These are phyloP conservation scores for Mesorhabditis sp. DNA, from an alignment of 2,888 invertebrate species.

Conservation along the genomic window DNA sequence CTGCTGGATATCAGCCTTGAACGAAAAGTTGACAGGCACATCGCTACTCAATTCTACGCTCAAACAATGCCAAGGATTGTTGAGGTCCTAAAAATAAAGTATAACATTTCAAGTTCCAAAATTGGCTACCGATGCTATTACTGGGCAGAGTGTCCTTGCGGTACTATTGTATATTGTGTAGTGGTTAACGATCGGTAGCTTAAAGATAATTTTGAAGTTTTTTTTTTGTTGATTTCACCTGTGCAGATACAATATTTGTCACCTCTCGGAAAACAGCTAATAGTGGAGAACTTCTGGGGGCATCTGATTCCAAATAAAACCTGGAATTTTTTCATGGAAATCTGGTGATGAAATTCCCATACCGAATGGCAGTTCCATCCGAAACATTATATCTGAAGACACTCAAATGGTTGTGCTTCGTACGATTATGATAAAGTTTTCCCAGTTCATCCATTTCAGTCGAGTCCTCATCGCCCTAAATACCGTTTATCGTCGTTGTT, in stretches of 20 bases:
- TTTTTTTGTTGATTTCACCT: slow-evolving; percentile 17
- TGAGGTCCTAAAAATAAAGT: neutral
- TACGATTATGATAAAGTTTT: no score
- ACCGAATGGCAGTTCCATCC: no score
- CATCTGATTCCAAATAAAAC: no score
- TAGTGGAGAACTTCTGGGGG: slow-evolving; percentile 13
- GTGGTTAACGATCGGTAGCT: slow-evolving; percentile 32
- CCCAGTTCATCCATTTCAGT: no score
- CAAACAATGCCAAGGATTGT: slow-evolving; percentile 13
- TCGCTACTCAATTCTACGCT: slow-evolving; percentile 35
- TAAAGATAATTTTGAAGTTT: slow-evolving; percentile 6
- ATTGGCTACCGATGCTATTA: slow-evolving; percentile 6
- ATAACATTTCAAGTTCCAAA: neutral
- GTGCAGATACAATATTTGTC: slow-evolving; percentile 25
- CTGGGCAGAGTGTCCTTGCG: slow-evolving; percentile 34
- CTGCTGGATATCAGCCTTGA: slow-evolving; percentile 21
- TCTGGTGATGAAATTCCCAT: no score
- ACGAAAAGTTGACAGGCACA: slow-evolving; percentile 23
- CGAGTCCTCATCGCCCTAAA: no score
- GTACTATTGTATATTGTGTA: slow-evolving; percentile 27
- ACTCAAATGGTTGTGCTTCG: no score
- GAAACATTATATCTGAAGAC: no score
- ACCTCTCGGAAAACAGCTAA: slow-evolving; percentile 33
- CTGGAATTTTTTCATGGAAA: no score
- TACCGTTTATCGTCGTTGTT: no score